Evolutionary conservation across 2,888 invertebrate species (phyloP).

Genomic region (Lamproptera curius): DNA sequence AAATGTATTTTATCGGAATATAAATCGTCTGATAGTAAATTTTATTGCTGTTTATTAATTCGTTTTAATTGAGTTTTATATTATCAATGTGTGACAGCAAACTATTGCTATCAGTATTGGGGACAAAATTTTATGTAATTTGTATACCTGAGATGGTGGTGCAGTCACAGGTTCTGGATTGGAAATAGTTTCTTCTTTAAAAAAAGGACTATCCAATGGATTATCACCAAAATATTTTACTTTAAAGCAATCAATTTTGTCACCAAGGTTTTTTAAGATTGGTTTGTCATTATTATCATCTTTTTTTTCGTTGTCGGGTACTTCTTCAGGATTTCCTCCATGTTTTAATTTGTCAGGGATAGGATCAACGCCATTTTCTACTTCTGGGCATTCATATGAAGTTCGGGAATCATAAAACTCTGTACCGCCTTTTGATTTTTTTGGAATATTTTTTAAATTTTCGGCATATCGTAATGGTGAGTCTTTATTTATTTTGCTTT

Average conservation of each 20-base stretch:
- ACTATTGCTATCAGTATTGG: not conserved
- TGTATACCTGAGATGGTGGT: slow-evolving; percentile 38
- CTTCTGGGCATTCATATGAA: slow-evolving; percentile 71
- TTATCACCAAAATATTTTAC: slow-evolving; percentile 85
- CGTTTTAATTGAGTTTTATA: too few species aligned
- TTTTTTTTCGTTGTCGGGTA: slow-evolving; percentile 41
- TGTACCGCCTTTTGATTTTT: slow-evolving; percentile 81
- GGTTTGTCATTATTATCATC: slow-evolving; percentile 50
- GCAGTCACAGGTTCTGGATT: slow-evolving; percentile 61
- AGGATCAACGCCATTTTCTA: slow-evolving; percentile 74
- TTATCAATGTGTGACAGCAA: not conserved
- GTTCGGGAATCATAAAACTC: slow-evolving; percentile 84
- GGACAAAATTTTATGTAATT: slow-evolving; percentile 27
- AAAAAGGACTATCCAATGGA: slow-evolving; percentile 87
- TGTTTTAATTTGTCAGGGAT: slow-evolving; percentile 70
- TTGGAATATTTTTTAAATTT: slow-evolving; percentile 79
- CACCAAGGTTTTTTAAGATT: slow-evolving; percentile 81
- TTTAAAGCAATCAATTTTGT: slow-evolving; percentile 86
- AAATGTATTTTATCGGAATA: too few species aligned
- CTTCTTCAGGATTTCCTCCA: slow-evolving; percentile 46
- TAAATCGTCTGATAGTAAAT: too few species aligned
- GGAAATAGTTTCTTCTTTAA: slow-evolving; percentile 75
- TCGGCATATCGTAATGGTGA: slow-evolving; percentile 84
- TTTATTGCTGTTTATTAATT: too few species aligned
- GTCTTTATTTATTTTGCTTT: slow-evolving; percentile 61